Conservation (phyloP, 2,888 invertebrate genomes). For the Desoria tigrina region DNA sequence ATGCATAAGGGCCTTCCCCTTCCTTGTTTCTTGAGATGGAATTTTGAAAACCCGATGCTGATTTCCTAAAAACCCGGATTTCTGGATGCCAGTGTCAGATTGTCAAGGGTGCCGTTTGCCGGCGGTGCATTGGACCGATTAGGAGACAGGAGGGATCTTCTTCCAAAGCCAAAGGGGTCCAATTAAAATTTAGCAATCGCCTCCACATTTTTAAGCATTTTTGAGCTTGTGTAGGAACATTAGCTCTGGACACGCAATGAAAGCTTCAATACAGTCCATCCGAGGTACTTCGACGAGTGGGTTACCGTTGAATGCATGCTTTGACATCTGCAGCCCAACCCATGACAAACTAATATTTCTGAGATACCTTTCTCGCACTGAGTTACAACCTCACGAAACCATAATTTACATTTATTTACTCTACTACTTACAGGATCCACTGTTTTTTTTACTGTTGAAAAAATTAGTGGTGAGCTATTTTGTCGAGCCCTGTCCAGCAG, state of each 20-base stretch:
- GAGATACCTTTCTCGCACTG: neutral
- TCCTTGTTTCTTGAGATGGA: neutral
- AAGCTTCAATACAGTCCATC: too few relatives aligned
- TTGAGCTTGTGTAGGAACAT: neutral
- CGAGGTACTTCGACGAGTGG: neutral
- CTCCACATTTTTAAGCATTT: neutral
- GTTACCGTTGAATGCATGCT: constrained; percentile 6
- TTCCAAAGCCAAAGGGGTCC: neutral
- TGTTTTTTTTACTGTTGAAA: constrained; percentile 1
- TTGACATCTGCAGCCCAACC: constrained; percentile 24
- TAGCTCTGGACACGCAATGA: neutral
- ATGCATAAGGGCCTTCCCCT: too few relatives aligned
- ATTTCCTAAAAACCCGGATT: constrained; percentile 1
- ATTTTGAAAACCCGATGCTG: neutral
- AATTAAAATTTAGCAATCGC: constrained; percentile 8
- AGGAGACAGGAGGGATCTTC: constrained; percentile 1
- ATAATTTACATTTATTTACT: constrained; percentile 17
- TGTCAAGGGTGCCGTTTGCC: neutral
- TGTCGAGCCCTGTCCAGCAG: neutral
- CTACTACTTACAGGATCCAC: constrained; percentile 8
- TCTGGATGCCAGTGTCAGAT: constrained; percentile 10
- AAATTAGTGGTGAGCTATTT: neutral
- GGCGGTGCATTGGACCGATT: neutral
- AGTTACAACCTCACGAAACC: constrained; percentile 8
- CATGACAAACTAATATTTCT: constrained; percentile 20